phyloP scores from a whole-genome alignment of 2,888 invertebrate genomes.

The Panzeria rudis region DNA sequence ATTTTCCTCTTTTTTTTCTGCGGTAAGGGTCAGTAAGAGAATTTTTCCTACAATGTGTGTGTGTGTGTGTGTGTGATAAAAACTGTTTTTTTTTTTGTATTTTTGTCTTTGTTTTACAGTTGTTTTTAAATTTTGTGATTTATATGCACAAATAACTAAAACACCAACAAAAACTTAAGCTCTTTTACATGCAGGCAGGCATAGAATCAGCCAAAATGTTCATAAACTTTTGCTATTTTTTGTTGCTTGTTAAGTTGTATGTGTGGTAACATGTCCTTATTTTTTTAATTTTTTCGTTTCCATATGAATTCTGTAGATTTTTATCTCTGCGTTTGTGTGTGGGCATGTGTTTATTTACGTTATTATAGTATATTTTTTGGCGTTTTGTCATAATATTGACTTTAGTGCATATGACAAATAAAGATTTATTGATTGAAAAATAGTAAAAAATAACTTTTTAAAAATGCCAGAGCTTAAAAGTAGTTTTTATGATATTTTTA shows the following conservation, averaged over 20 bases:
- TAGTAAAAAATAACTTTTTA: constrained; percentile 16
- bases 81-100: neutral
- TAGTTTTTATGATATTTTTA: constrained; percentile 15
- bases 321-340: constrained; percentile 11
- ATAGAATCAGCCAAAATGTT: neutral
- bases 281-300: constrained; percentile 15
- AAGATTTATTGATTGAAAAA: constrained; percentile 71
- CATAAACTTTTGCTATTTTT: neutral
- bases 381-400: constrained; percentile 65
- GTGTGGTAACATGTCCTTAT: constrained; percentile 7
- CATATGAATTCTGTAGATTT: constrained; percentile 29
- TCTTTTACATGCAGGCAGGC: neutral
- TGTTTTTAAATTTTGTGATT: constrained; percentile 67
- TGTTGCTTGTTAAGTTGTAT: neutral
- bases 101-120: constrained; percentile 15
- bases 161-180: constrained; percentile 6
- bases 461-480: constrained; percentile 48
- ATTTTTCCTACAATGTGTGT: neutral
- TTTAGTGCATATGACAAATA: constrained; percentile 63
- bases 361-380: constrained; percentile 38
- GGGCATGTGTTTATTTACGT: neutral
- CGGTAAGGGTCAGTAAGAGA: neutral
- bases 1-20: neutral
- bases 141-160: constrained; percentile 62
- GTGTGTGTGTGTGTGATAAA: neutral